These are phyloP conservation scores for Plutomurus gul DNA, from an alignment of 1,140 invertebrate genomes.

Conservation along the genomic window DNA sequence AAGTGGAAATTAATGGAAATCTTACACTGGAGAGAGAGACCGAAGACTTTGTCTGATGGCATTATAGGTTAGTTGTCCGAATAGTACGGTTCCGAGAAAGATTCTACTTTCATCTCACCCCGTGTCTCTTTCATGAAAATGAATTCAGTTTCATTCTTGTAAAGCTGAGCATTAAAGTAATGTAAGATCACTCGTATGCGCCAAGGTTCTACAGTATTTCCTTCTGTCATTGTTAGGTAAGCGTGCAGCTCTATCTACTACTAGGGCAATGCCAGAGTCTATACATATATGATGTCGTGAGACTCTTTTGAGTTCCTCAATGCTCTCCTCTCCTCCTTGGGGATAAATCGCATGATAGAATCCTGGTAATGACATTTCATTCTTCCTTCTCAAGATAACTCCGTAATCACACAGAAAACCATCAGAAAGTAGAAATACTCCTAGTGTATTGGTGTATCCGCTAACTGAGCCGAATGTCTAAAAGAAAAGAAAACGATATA, in stretches of 20 bases:
- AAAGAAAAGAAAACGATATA: too few relatives aligned
- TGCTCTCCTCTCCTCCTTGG: slow-evolving; percentile 34
- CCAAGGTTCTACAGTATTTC: background rate
- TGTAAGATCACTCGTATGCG: slow-evolving; percentile 1
- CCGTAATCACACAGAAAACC: slow-evolving; percentile 39
- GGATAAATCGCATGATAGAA: slow-evolving; percentile 51
- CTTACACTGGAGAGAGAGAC: too few relatives aligned
- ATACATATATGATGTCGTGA: slow-evolving; percentile 15
- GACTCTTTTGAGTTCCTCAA: slow-evolving; percentile 26
- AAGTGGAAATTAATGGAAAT: too few relatives aligned
- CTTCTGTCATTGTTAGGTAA: too few relatives aligned
- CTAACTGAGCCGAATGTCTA: too few relatives aligned
- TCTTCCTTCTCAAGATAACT: slow-evolving; percentile 41
- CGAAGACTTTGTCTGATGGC: too few relatives aligned
- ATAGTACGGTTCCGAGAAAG: too few relatives aligned
- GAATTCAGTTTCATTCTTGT: background rate
- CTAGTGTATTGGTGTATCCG: too few relatives aligned
- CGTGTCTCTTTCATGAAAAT: slow-evolving; percentile 7
- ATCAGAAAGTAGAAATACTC: background rate
- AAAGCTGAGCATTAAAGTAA: background rate
- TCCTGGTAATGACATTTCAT: slow-evolving; percentile 50
- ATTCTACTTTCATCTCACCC: too few relatives aligned
- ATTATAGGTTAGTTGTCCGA: too few relatives aligned
- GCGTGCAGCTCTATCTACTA: too few relatives aligned
- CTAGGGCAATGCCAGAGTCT: too few relatives aligned